Percentiles rank a stretch among this genome's conserved stretches.
phyloP scores from a whole-genome alignment of 2,797 vertebrate genomes.

The Tympanoctomys barrerae region DNA sequence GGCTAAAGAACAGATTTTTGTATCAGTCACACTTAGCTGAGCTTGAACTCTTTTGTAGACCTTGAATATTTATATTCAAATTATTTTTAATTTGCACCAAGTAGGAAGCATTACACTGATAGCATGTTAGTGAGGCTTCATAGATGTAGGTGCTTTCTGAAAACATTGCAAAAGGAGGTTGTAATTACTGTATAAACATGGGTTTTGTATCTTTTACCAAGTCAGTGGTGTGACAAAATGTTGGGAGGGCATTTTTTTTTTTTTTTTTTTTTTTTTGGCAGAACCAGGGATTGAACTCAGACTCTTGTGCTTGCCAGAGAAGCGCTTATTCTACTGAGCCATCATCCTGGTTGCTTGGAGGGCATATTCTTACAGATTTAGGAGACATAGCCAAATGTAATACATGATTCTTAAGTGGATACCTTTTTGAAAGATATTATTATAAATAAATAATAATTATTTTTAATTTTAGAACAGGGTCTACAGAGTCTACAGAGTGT shows the following conservation, averaged over 20 bases:
- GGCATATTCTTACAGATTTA: neutral
- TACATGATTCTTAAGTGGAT: neutral
- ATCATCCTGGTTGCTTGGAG: too few species aligned
- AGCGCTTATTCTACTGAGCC: too few species aligned
- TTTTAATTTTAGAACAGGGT: too few species aligned
- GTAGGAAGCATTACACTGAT: neutral
- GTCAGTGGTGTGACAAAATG: neutral
- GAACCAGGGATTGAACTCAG: too few species aligned
- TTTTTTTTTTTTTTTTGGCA: too few species aligned
- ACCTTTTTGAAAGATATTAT: neutral
- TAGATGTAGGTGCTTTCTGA: neutral
- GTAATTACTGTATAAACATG: slow-evolving; percentile 26
- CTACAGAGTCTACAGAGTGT: too few species aligned
- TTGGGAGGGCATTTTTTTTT: neutral
- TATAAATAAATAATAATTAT: neutral
- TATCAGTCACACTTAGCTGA: neutral
- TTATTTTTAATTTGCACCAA: slow-evolving; percentile 1
- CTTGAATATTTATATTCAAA: neutral
- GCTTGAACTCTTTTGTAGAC: neutral
- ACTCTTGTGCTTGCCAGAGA: too few species aligned
- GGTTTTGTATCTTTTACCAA: slow-evolving; percentile 1
- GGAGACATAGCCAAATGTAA: neutral
- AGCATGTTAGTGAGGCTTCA: neutral
- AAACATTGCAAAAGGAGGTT: slow-evolving; percentile 18
- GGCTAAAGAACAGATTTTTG: neutral